These are phyloP conservation scores for Bolinopsis microptera DNA, from an alignment of 37 sponge, comb jelly and placozoan genomes.

Conservation along the genomic window DNA sequence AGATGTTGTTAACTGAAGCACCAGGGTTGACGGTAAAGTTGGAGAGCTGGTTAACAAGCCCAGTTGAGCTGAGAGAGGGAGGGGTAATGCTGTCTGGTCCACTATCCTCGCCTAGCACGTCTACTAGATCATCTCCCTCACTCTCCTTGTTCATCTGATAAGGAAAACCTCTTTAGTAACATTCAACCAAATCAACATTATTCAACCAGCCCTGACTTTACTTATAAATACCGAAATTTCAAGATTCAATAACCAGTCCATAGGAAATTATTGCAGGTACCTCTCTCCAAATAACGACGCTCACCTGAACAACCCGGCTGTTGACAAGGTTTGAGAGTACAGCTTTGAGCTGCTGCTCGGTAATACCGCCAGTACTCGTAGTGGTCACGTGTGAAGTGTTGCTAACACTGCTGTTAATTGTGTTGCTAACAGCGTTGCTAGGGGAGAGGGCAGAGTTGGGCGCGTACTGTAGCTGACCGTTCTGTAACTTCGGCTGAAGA, in stretches of 20 bases:
- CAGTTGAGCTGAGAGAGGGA: neutral
- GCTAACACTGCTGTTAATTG: neutral
- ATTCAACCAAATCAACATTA: neutral
- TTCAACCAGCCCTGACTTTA: neutral
- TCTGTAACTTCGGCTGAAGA: constrained; percentile 11
- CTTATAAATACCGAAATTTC: neutral
- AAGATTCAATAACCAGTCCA: no score
- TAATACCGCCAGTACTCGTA: neutral
- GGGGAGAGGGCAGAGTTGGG: neutral
- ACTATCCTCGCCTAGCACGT: neutral
- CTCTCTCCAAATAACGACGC: no score
- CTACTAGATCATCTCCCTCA: constrained; percentile 24
- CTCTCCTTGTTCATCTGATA: constrained; percentile 23
- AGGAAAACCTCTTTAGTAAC: neutral
- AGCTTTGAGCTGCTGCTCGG: constrained; percentile 36
- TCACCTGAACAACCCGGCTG: constrained; percentile 26
- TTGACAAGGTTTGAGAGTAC: constrained; percentile 23
- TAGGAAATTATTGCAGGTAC: no score
- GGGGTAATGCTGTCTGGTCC: neutral
- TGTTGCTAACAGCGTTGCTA: neutral
- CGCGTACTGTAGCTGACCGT: neutral
- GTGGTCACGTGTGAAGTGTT: neutral
- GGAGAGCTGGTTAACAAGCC: neutral
- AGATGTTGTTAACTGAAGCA: neutral
- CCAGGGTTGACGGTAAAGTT: neutral